phyloP scores from a whole-genome alignment of 2,797 vertebrate species.

The Mergus octosetaceus region DNA sequence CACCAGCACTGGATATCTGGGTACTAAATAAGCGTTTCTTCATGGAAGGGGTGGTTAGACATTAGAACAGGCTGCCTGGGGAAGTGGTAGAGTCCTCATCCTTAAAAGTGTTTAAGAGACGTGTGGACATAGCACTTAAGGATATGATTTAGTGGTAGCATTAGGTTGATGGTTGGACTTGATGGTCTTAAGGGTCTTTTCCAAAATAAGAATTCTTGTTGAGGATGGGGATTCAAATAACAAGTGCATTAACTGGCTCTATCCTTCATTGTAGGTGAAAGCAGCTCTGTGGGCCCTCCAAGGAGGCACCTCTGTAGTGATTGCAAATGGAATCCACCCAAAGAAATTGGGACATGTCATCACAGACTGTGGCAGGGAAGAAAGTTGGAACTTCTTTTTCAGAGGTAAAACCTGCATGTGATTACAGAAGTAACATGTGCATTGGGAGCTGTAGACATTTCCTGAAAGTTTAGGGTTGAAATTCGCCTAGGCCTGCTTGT shows the following conservation, averaged over 20 bases:
- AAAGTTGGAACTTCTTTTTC: constrained; percentile 99
- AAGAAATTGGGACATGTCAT: constrained; percentile 98
- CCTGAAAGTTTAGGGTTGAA: not conserved
- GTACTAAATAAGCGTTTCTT: no score
- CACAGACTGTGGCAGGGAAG: constrained; percentile 96
- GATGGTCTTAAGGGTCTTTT: no score
- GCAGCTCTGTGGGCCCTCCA: constrained; percentile 96
- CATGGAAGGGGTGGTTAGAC: no score
- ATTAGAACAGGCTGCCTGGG: no score
- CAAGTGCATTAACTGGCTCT: not conserved
- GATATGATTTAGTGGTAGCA: no score
- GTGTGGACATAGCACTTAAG: no score
- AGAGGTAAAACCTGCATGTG: constrained; percentile 98
- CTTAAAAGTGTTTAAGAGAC: no score
- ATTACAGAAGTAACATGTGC: constrained; percentile 18
- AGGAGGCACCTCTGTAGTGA: constrained; percentile 93
- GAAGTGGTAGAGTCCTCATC: no score
- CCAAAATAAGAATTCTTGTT: not conserved
- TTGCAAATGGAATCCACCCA: constrained; percentile 95
- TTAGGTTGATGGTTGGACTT: no score
- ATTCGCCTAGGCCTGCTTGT: not conserved
- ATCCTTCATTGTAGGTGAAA: constrained; percentile 78
- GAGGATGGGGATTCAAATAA: not conserved
- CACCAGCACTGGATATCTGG: not conserved
- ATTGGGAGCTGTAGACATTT: not conserved